Percentiles rank a stretch among this genome's conserved stretches.
phyloP scores from a whole-genome alignment of 2,113 vertebrate species.

The Raja brachyura region DNA sequence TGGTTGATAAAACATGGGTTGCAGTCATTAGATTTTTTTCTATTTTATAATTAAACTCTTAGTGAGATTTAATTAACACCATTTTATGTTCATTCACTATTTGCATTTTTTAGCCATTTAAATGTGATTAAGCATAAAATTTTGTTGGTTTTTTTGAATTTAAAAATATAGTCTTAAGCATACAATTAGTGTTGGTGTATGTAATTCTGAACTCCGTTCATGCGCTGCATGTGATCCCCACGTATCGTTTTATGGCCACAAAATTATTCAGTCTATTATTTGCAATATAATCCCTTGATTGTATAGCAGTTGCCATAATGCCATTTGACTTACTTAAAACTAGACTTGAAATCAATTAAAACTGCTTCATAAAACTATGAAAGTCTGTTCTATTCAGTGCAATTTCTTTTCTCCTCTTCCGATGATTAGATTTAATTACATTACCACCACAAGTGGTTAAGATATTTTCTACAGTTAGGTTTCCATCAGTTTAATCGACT shows the following conservation, averaged over 20 bases:
- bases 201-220: neutral
- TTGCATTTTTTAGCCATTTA: constrained; percentile 32
- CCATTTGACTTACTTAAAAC: constrained; percentile 31
- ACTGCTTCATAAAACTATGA: constrained; percentile 32
- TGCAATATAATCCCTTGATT: constrained; percentile 2
- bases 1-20: constrained; percentile 5
- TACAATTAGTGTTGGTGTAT: neutral
- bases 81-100: constrained; percentile 19
- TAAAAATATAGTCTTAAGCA: neutral
- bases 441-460: constrained; percentile 36
- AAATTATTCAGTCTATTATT: constrained; percentile 10
- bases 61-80: neutral
- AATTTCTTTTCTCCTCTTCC: constrained; percentile 31
- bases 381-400: neutral
- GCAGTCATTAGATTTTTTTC: constrained; percentile 1
- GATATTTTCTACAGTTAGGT: constrained; percentile 33
- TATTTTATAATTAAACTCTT: constrained; percentile 15
- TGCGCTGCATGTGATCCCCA: neutral
- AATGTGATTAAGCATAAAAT: neutral
- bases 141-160: neutral
- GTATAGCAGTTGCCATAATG: constrained; percentile 24
- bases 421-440: constrained; percentile 36
- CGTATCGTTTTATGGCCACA: constrained; percentile 7
- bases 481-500: constrained; percentile 27
- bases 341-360: constrained; percentile 33